Evolutionary conservation across 2,888 invertebrate genomes (phyloP), one percentile per base, ranked within the genome.

Genomic region (Troglohyphantes excavatus): DNA sequence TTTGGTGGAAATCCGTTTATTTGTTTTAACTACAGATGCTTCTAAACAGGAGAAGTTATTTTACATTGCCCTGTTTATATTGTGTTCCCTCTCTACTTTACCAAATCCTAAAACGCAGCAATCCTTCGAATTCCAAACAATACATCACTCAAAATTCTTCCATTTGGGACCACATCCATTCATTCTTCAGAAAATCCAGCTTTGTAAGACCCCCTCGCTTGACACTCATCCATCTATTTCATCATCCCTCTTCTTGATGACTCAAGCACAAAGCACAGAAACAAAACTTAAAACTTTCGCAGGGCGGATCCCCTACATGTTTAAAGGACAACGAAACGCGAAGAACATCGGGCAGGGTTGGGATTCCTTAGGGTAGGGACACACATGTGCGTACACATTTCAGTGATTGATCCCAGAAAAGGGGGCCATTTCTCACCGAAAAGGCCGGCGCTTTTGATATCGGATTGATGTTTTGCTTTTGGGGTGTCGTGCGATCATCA

Each of bases 141-240:
- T 39, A 39, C 39, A 39, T 39, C 39, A 39, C 3, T 13, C 46
- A 46, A 46, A 46, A 46, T 46, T 9, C 3, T 13, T n/a, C n/a
- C 53, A 53, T 53, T n/a, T 53, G 17, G 5, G n/a, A 17, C 53
- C 17, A 13, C 13, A n/a, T 5, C n/a, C 9, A 13, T 5, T 17
- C n/a, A 53, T 53, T 53, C 2, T 17, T 53, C 53, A 17, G 1
- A 53, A 53, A 53, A 13, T 53, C 1, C 53, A 53, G 5, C 9
- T 33, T 33, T 33, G 33, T n/a, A 39, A 53, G 17, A 13, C 53
- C 53, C 13, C 13, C 53, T 53, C 33, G 33, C 33, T 9, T 33
- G 33, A 53, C 53, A n/a, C n/a, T n/a, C 53, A 53, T 53, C 17
- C 53, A 53, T 53, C 53, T 53, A 53, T 53, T 53, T n/a, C 53